phyloP scores from a whole-genome alignment of 2,113 vertebrate genomes.

The Cebus imitator region DNA sequence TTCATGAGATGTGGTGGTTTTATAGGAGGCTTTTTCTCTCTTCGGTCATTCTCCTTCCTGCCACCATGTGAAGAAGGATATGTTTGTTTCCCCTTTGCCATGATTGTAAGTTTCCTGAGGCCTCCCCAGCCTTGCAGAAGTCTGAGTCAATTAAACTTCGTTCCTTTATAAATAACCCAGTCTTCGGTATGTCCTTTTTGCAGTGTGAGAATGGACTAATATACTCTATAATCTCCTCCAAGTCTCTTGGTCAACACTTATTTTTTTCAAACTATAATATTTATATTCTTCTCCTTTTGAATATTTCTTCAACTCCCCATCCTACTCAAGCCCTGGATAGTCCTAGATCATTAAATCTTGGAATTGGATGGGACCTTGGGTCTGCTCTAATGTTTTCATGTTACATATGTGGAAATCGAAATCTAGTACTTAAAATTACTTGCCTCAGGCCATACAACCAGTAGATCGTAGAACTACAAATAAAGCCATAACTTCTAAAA shows the following conservation, averaged over 20 bases:
- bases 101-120: too few species aligned
- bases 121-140: too few species aligned
- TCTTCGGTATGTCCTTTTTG: too few species aligned
- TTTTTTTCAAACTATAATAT: background rate
- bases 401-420: slow-evolving; percentile 63
- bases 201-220: too few species aligned
- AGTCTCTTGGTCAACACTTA: background rate
- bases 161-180: too few species aligned
- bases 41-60: too few species aligned
- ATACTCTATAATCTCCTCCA: background rate
- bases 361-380: slow-evolving; percentile 38
- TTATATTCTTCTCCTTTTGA: background rate
- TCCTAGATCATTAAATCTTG: slow-evolving; percentile 59
- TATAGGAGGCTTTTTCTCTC: too few species aligned
- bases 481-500: slow-evolving; percentile 36
- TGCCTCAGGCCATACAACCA: slow-evolving; percentile 23
- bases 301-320: background rate
- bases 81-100: too few species aligned
- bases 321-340: background rate
- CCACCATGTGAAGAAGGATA: too few species aligned
- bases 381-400: slow-evolving; percentile 27
- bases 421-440: slow-evolving; percentile 56
- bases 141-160: too few species aligned
- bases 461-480: slow-evolving; percentile 22
- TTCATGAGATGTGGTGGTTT: too few species aligned